phyloP scores from a whole-genome alignment of 2,113 vertebrate genomes.

The Grallaria varia region DNA sequence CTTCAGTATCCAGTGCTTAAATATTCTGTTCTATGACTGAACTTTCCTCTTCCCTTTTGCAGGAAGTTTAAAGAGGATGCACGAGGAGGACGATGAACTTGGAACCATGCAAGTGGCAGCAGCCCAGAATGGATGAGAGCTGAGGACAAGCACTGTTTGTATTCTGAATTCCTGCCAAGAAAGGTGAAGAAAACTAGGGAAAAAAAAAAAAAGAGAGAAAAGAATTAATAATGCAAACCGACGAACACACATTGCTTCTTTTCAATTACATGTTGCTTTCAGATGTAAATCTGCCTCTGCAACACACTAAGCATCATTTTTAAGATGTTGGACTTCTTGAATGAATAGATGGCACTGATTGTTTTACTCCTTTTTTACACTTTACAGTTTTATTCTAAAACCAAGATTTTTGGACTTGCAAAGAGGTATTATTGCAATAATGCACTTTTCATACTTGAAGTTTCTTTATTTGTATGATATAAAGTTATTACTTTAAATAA shows the following conservation, averaged over 20 bases:
- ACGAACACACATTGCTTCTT: conserved; percentile 64
- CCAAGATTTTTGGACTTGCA: conserved; percentile 97
- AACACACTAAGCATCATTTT: conserved; percentile 74
- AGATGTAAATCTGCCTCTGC: conserved; percentile 73
- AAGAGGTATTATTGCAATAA: conserved; percentile 99
- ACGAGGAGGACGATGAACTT: conserved; percentile 94
- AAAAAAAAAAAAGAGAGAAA: not conserved
- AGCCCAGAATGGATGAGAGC: conserved; percentile 86
- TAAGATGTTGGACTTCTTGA: conserved; percentile 75
- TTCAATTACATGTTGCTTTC: conserved; percentile 74
- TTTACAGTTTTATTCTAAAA: conserved; percentile 96
- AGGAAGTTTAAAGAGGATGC: conserved; percentile 92
- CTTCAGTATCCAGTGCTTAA: accelerated
- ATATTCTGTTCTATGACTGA: accelerated
- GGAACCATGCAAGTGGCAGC: conserved; percentile 90
- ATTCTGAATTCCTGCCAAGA: conserved; percentile 30
- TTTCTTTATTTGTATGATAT: conserved; percentile 84
- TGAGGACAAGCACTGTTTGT: not conserved
- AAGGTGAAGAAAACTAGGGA: conserved; percentile 53
- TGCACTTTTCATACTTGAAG: conserved; percentile 99
- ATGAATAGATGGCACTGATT: conserved; percentile 79
- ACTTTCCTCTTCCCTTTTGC: not conserved
- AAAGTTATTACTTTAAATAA: conserved; percentile 81
- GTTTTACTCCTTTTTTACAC: conserved; percentile 76
- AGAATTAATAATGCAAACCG: conserved; percentile 30